phyloP scores from a whole-genome alignment of 1,140 invertebrate species.

The Parasteatoda tepidariorum region DNA sequence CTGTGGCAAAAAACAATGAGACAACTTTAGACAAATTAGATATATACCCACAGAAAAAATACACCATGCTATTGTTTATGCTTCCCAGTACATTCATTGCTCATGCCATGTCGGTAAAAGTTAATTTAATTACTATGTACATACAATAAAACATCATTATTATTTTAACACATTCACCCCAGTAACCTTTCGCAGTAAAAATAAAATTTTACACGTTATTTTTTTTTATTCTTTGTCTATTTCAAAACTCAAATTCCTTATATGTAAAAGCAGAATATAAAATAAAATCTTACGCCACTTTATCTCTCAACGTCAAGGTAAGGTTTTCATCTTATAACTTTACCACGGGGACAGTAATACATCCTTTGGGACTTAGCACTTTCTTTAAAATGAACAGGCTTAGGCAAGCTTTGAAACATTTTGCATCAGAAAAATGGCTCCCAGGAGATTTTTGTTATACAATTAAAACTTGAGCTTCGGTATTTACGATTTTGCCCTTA shows the following conservation, averaged over 20 bases:
- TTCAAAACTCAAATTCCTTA: not conserved
- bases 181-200: too few relatives aligned
- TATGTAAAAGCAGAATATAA: not conserved
- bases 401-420: not conserved
- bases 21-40: too few relatives aligned
- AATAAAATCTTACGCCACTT: constrained; percentile 18
- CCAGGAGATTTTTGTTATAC: constrained; percentile 2
- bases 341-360: constrained; percentile 16
- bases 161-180: too few relatives aligned
- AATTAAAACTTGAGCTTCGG: constrained; percentile 29
- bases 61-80: too few relatives aligned
- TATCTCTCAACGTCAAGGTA: not conserved
- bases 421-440: constrained; percentile 2
- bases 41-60: too few relatives aligned
- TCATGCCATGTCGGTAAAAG: too few relatives aligned
- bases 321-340: constrained; percentile 6
- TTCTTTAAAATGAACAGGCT: constrained; percentile 32
- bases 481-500: constrained; percentile 20
- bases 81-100: too few relatives aligned
- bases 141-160: too few relatives aligned
- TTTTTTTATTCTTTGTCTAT: too few relatives aligned
- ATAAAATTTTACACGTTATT: too few relatives aligned
- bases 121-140: too few relatives aligned
- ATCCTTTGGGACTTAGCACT: constrained; percentile 1
- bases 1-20: too few relatives aligned